phyloP scores from a whole-genome alignment of 2,888 invertebrate genomes.

The Tinea trinotella region DNA sequence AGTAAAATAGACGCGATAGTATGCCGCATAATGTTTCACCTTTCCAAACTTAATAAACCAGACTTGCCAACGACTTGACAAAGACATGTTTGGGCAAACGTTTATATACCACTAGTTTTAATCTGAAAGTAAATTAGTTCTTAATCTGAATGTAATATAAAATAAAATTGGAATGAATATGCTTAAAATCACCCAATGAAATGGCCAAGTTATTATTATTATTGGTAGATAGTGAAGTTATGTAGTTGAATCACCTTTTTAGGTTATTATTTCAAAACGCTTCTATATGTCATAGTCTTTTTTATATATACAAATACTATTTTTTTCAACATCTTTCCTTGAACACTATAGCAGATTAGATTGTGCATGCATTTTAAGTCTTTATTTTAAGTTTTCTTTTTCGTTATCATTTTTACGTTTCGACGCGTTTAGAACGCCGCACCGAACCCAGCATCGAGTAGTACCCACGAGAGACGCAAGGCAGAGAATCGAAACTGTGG shows the following conservation, averaged over 20 bases:
- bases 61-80: too few relatives aligned
- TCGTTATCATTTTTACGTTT: neutral
- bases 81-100: too few relatives aligned
- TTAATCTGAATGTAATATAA: too few relatives aligned
- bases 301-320: neutral
- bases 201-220: neutral
- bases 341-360: neutral
- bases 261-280: neutral
- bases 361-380: neutral
- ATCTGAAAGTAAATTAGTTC: too few relatives aligned
- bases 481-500: slow-evolving; percentile 34
- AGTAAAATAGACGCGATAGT: too few relatives aligned
- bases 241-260: neutral
- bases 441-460: slow-evolving; percentile 44
- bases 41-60: too few relatives aligned
- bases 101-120: too few relatives aligned
- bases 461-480: slow-evolving; percentile 29
- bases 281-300: neutral
- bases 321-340: neutral
- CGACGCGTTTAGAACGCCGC: slow-evolving; percentile 36
- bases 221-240: neutral
- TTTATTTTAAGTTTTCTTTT: neutral
- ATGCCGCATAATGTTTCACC: too few relatives aligned
- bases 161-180: too few relatives aligned
- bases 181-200: neutral